Evolutionary conservation across 2,113 vertebrate genomes (phyloP).

Genomic region (Proteles cristata): DNA sequence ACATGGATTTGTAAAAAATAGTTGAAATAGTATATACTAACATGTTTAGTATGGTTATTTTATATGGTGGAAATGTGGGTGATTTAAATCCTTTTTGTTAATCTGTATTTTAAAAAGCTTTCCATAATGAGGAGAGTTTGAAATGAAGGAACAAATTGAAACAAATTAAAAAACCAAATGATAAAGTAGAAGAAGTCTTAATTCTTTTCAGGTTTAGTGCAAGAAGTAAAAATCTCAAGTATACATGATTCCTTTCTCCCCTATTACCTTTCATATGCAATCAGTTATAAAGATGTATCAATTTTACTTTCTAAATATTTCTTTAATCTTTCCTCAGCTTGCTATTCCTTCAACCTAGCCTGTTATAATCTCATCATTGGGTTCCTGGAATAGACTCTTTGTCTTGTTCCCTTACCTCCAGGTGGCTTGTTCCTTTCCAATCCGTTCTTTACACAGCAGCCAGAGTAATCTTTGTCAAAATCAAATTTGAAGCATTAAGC

Average conservation of each 20-base stretch:
- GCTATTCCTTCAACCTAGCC: background rate
- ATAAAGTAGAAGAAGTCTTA: background rate
- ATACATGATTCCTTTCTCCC: background rate
- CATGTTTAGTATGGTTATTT: background rate
- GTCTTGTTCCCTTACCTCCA: background rate
- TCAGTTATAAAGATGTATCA: background rate
- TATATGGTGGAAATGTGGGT: background rate
- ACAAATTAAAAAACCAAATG: constrained; percentile 17
- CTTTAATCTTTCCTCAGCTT: constrained; percentile 8
- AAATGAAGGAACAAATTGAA: background rate
- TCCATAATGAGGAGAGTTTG: background rate
- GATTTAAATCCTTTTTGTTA: background rate
- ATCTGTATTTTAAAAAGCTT: background rate
- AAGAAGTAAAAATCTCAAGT: background rate
- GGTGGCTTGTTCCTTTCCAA: background rate
- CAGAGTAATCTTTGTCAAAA: constrained; percentile 26
- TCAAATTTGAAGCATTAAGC: background rate
- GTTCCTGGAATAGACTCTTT: background rate
- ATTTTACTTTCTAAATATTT: constrained; percentile 1
- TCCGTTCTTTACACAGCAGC: background rate
- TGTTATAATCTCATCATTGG: background rate
- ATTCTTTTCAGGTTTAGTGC: background rate
- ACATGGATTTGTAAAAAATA: background rate
- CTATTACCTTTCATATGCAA: background rate
- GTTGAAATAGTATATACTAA: background rate